Evolutionary conservation across 1,140 invertebrate species (phyloP).

Genomic region (Tribolium castaneum): DNA sequence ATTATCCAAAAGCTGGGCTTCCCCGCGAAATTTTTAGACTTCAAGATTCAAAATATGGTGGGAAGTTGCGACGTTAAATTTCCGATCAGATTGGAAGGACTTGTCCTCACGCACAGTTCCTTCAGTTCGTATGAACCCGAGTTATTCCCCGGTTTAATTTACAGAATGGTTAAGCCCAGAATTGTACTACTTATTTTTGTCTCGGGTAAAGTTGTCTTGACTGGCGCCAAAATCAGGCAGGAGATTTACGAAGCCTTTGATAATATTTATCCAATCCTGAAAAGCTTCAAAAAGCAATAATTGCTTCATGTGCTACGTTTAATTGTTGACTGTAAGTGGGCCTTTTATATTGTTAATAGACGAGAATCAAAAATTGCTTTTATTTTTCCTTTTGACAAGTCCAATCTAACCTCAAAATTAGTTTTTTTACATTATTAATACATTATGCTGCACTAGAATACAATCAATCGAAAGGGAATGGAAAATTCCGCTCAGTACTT

Average conservation of each 20-base stretch:
- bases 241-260: conserved; percentile 99
- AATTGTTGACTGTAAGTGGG: not conserved
- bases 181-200: conserved; percentile 99
- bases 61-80: conserved; percentile 99
- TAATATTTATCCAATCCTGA: conserved; percentile 99
- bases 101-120: conserved; percentile 96
- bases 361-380: not conserved
- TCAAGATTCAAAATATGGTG: conserved; percentile 99
- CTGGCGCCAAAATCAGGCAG: conserved; percentile 96
- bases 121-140: conserved; percentile 97
- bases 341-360: conserved; percentile 18
- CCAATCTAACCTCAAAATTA: not conserved
- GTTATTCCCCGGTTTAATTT: conserved; percentile 98
- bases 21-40: conserved; percentile 98
- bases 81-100: conserved; percentile 96
- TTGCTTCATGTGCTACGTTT: not conserved
- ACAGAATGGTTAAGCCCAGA: conserved; percentile 98
- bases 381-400: not conserved
- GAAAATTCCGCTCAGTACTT: too few species aligned
- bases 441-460: too few species aligned
- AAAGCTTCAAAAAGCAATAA: conserved; percentile 92
- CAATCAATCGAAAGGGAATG: too few species aligned
- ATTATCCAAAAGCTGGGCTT: conserved; percentile 98
- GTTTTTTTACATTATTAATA: too few species aligned
- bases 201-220: conserved; percentile 97